These are phyloP conservation scores for Herpailurus yagouaroundi DNA, from an alignment of 2,113 vertebrate species.

Conservation along the genomic window DNA sequence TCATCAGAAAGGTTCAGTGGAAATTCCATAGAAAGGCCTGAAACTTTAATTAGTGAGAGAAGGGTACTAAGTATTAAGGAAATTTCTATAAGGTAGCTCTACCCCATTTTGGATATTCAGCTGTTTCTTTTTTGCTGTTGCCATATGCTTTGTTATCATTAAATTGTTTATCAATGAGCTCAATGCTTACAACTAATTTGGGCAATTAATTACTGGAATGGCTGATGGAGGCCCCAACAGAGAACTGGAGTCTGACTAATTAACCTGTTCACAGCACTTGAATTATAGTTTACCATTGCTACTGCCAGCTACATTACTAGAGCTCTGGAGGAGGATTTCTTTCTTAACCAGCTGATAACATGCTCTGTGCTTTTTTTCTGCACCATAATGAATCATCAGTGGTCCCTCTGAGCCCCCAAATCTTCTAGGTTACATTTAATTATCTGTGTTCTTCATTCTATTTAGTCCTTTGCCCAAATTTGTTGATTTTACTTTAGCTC, in stretches of 20 bases:
- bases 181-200: conserved; percentile 47
- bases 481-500: conserved; percentile 6
- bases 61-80: not conserved
- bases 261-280: conserved; percentile 31
- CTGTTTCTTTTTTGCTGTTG: not conserved
- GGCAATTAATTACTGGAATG: conserved; percentile 38
- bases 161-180: conserved; percentile 33
- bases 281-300: not conserved
- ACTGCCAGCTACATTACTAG: not conserved
- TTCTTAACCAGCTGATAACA: not conserved
- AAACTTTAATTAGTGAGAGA: not conserved
- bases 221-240: not conserved
- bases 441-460: not conserved
- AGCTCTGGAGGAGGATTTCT: not conserved
- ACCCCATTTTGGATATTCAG: not conserved
- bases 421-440: not conserved
- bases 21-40: not conserved
- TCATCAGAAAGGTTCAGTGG: not conserved
- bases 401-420: not conserved
- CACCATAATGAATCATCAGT: not conserved
- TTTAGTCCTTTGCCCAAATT: not conserved
- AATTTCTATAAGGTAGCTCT: not conserved
- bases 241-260: conserved; percentile 42
- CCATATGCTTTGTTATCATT: not conserved
- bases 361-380: not conserved